phyloP scores from a whole-genome alignment of 2,113 vertebrate genomes.

The Halichoeres trimaculatus region DNA sequence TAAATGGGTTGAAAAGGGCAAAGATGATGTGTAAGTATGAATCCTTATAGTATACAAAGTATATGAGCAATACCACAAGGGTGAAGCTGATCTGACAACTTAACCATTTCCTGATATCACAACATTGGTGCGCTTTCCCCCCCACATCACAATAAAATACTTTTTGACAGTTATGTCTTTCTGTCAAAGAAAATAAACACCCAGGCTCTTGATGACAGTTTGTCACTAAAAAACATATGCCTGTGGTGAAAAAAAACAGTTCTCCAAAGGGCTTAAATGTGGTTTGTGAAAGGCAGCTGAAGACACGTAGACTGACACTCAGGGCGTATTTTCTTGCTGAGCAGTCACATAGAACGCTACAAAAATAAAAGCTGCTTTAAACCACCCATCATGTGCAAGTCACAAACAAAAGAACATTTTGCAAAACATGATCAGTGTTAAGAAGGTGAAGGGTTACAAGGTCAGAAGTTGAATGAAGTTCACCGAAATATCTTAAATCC shows the following conservation, averaged over 20 bases:
- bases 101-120: background rate
- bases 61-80: background rate
- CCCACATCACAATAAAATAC: background rate
- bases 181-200: constrained; percentile 45
- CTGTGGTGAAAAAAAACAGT: constrained; percentile 61
- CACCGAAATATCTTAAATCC: background rate
- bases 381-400: constrained; percentile 15
- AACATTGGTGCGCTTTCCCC: constrained; percentile 18
- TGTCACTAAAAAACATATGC: constrained; percentile 22
- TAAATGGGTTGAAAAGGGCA: constrained; percentile 50
- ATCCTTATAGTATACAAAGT: background rate
- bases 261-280: constrained; percentile 57
- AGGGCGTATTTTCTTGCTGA: constrained; percentile 67
- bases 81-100: background rate
- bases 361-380: constrained; percentile 24
- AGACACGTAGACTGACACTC: constrained; percentile 55
- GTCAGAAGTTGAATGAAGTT: constrained; percentile 44
- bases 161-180: constrained; percentile 29
- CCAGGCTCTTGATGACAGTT: constrained; percentile 52
- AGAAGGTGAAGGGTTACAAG: constrained; percentile 39
- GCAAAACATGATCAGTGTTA: constrained; percentile 12
- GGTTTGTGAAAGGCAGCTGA: constrained; percentile 72
- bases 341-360: constrained; percentile 56
- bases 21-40: background rate
- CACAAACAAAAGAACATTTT: constrained; percentile 30